Percentiles rank a stretch among this genome's conserved stretches.
Evolutionary conservation across 2,888 invertebrate species (phyloP).

Genomic region (Ephialtes manifestator): DNA sequence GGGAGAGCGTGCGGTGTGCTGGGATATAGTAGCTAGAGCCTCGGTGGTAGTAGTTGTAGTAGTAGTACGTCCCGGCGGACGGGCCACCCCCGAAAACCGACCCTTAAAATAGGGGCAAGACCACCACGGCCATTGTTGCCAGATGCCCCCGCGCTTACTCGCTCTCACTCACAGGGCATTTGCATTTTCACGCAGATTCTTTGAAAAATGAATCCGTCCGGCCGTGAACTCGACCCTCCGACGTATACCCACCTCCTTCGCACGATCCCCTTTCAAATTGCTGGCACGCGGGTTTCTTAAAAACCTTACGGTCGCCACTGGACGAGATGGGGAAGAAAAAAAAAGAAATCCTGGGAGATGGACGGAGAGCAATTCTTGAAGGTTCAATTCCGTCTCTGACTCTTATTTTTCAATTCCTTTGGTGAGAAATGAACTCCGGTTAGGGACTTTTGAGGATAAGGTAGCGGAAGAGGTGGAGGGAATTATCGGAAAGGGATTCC

Average conservation of each 20-base stretch:
- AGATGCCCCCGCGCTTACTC: conserved; percentile 81
- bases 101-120: conserved; percentile 85
- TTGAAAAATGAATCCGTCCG: conserved; percentile 84
- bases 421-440: no score
- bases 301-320: conserved; percentile 31
- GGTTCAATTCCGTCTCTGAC: conserved; percentile 11
- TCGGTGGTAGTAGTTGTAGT: conserved; percentile 56
- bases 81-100: conserved; percentile 82
- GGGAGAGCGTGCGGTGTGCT: conserved; percentile 35
- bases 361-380: conserved; percentile 10
- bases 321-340: conserved; percentile 30
- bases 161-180: conserved; percentile 75
- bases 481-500: no score
- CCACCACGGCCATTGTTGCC: conserved; percentile 85
- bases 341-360: conserved; percentile 9
- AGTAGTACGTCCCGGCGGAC: conserved; percentile 69
- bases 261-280: conserved; percentile 55
- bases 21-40: conserved; percentile 29
- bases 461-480: neutral
- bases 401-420: no score
- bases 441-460: no score
- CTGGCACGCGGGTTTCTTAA: conserved; percentile 31
- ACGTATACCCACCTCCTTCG: conserved; percentile 62
- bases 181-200: conserved; percentile 85
- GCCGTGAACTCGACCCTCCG: conserved; percentile 67